These are phyloP conservation scores for Lasioglossum marginatum DNA, from an alignment of 2,888 invertebrate species.

Conservation along the genomic window DNA sequence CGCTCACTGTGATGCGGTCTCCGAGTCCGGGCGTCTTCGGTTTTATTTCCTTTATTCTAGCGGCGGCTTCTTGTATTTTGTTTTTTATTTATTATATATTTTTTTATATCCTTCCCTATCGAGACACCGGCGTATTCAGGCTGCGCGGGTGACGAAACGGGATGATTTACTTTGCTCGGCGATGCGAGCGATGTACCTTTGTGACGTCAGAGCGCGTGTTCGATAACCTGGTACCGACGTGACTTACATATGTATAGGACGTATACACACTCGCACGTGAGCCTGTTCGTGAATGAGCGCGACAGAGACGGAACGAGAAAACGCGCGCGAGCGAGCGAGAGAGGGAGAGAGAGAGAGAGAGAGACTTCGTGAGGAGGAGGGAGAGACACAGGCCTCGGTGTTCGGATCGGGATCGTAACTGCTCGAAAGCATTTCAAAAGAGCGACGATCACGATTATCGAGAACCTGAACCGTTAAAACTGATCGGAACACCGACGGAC, in stretches of 20 bases:
- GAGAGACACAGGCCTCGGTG: slow-evolving; percentile 37
- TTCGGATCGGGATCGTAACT: slow-evolving; percentile 48
- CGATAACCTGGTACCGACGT: slow-evolving; percentile 73
- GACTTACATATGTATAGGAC: slow-evolving; percentile 62
- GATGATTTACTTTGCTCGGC: slow-evolving; percentile 80
- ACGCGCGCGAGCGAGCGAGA: slow-evolving; percentile 26
- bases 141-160: slow-evolving; percentile 78
- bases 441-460: slow-evolving; percentile 66
- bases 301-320: slow-evolving; percentile 40
- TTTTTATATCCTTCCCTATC: slow-evolving; percentile 46
- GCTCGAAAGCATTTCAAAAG: slow-evolving; percentile 69
- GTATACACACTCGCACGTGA: slow-evolving; percentile 49
- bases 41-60: background rate
- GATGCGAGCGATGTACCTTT: slow-evolving; percentile 83
- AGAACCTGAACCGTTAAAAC: slow-evolving; percentile 39
- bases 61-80: slow-evolving; percentile 4
- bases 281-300: slow-evolving; percentile 61
- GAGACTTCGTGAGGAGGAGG: slow-evolving; percentile 2
- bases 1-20: background rate
- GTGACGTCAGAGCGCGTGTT: slow-evolving; percentile 82
- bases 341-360: background rate
- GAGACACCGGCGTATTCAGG: slow-evolving; percentile 66
- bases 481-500: slow-evolving; percentile 28
- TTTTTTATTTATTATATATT: slow-evolving; percentile 6
- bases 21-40: background rate